Evolutionary conservation across 2,113 vertebrate species (phyloP).

Genomic region (Thamnaconus septentrionalis): DNA sequence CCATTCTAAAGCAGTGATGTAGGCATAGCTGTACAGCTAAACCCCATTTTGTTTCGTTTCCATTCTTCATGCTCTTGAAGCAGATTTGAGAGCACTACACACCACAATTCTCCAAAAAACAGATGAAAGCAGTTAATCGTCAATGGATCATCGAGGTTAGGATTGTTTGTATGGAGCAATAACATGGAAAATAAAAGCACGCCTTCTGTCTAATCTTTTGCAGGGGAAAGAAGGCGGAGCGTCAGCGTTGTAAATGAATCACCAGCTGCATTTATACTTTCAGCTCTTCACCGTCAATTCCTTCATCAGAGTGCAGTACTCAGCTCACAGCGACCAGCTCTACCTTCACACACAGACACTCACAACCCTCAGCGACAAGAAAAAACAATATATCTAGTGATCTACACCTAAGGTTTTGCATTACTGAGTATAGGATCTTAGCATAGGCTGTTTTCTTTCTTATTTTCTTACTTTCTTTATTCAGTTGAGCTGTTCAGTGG

Average conservation of each 20-base stretch:
- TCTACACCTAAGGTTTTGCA: conserved; percentile 26
- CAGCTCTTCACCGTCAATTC: conserved; percentile 11
- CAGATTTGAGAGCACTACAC: too few relatives aligned
- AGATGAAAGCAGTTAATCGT: too few relatives aligned
- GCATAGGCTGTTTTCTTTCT: conserved; percentile 27
- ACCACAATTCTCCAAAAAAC: too few relatives aligned
- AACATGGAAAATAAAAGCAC: neutral
- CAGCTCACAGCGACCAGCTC: conserved; percentile 32
- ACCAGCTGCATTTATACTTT: conserved; percentile 18
- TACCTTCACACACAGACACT: conserved; percentile 34
- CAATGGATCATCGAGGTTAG: too few relatives aligned
- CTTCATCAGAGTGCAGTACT: conserved; percentile 14
- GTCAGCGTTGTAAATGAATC: conserved; percentile 63
- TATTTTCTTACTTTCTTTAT: neutral
- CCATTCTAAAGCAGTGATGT: too few relatives aligned
- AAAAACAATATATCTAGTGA: conserved; percentile 20
- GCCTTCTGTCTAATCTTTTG: conserved; percentile 33
- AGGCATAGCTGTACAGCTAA: too few relatives aligned
- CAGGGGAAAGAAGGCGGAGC: conserved; percentile 64
- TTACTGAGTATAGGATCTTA: conserved; percentile 28
- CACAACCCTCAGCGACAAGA: conserved; percentile 25
- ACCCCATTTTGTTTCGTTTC: too few relatives aligned
- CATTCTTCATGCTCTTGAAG: too few relatives aligned
- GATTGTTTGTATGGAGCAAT: neutral
- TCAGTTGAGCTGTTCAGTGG: conserved; percentile 23